Evolutionary conservation across 2,888 invertebrate species (phyloP).

Genomic region (Protophormia terraenovae): DNA sequence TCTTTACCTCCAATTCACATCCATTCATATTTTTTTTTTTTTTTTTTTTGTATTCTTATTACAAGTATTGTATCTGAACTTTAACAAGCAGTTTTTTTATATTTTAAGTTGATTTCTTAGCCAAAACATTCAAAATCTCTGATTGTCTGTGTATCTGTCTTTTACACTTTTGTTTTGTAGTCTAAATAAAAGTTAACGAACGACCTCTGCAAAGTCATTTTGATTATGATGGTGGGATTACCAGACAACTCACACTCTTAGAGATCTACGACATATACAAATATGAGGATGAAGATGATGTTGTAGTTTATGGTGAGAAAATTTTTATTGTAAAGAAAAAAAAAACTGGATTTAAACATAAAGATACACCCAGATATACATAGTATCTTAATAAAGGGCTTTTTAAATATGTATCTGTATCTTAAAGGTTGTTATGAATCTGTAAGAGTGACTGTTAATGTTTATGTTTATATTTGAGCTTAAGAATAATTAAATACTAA

Average conservation of each 20-base stretch:
- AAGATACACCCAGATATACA: constrained; percentile 9
- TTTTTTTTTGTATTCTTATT: not conserved
- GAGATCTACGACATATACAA: not conserved
- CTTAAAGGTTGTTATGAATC: not conserved
- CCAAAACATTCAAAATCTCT: not conserved
- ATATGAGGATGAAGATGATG: constrained; percentile 15
- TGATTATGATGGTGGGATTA: constrained; percentile 29
- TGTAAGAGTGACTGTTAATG: not conserved
- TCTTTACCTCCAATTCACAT: constrained; percentile 9
- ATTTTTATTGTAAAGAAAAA: constrained; percentile 40
- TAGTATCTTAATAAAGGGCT: constrained; percentile 38
- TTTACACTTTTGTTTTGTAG: constrained; percentile 39
- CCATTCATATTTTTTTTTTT: constrained; percentile 15
- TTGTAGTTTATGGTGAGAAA: constrained; percentile 51
- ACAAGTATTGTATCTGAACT: not conserved
- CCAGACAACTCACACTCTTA: not conserved
- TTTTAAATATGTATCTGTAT: not conserved
- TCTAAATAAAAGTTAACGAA: constrained; percentile 61
- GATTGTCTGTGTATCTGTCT: not conserved
- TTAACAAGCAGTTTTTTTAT: constrained; percentile 27
- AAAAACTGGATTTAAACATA: constrained; percentile 49
- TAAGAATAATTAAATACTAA: constrained; percentile 31
- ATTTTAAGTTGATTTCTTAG: not conserved
- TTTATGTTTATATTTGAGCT: constrained; percentile 14
- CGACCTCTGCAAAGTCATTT: constrained; percentile 66